A percentile compares a stretch with the other conserved stretches of the same genome.
Evolutionary conservation across 37 sponge, comb jelly and placozoan species (phyloP).

Genomic region (Beroe forskalii): DNA sequence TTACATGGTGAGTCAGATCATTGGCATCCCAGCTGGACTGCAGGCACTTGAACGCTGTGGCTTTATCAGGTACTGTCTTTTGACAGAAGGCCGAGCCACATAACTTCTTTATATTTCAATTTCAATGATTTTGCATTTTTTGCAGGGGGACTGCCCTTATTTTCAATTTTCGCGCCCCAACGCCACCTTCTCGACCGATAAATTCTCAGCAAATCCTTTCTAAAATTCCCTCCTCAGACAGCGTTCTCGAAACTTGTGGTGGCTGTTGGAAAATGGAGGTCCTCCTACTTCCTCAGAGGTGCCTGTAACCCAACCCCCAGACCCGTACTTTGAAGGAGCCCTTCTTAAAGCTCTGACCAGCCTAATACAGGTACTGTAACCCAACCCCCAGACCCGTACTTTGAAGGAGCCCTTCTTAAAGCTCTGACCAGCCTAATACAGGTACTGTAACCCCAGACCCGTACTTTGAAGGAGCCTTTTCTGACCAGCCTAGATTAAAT

Average conservation of each 20-base stretch:
- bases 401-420: slow-evolving; percentile 38
- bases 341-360: slow-evolving; percentile 43
- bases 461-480: too few relatives aligned
- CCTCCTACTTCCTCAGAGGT: slow-evolving; percentile 5
- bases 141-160: too few relatives aligned
- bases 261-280: slow-evolving; percentile 21
- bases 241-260: slow-evolving; percentile 27
- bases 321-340: slow-evolving; percentile 46
- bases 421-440: slow-evolving; percentile 37
- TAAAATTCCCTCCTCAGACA: not conserved
- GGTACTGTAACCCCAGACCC: not conserved
- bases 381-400: slow-evolving; percentile 50
- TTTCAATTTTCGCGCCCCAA: too few relatives aligned
- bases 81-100: too few relatives aligned
- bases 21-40: slow-evolving; percentile 54
- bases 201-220: too few relatives aligned
- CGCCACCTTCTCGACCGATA: too few relatives aligned
- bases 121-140: too few relatives aligned
- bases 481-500: too few relatives aligned
- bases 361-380: slow-evolving; percentile 38
- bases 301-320: slow-evolving; percentile 54
- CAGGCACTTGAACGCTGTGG: slow-evolving; percentile 50
- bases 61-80: slow-evolving; percentile 52
- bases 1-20: slow-evolving; percentile 64
- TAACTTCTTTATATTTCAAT: too few relatives aligned